Evolutionary conservation across 1,140 invertebrate species (phyloP).

Genomic region (Caerostris darwini): DNA sequence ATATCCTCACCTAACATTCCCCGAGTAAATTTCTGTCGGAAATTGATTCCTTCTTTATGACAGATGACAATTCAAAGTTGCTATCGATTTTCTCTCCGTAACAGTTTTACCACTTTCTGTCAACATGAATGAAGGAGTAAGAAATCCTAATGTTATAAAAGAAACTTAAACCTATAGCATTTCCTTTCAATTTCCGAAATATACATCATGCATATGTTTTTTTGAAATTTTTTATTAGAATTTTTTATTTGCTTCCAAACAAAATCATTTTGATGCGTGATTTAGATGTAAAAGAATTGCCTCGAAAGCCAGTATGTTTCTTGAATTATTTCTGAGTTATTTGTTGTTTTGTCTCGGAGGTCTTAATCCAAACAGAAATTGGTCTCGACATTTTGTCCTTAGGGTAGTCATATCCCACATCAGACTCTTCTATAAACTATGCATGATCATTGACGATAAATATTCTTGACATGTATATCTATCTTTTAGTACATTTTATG

Average conservation of each 20-base stretch:
- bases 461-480: slow-evolving; percentile 46
- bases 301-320: neutral
- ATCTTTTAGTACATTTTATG: slow-evolving; percentile 20
- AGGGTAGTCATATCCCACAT: slow-evolving; percentile 20
- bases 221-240: too few relatives aligned
- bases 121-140: neutral
- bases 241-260: neutral
- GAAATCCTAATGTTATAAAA: neutral
- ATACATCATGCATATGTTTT: neutral
- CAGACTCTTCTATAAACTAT: slow-evolving; percentile 43
- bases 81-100: too few relatives aligned
- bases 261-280: neutral
- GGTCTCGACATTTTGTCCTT: slow-evolving; percentile 46
- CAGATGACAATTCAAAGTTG: too few relatives aligned
- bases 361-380: slow-evolving; percentile 30
- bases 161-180: too few relatives aligned
- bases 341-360: slow-evolving; percentile 12
- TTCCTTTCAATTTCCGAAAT: too few relatives aligned
- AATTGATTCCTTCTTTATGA: too few relatives aligned
- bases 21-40: too few relatives aligned
- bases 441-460: slow-evolving; percentile 30
- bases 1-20: too few relatives aligned
- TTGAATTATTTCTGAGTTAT: slow-evolving; percentile 26
- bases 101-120: neutral
- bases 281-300: neutral